phyloP scores from a whole-genome alignment of 2,888 invertebrate species.

The Conops quadrifasciatus region DNA sequence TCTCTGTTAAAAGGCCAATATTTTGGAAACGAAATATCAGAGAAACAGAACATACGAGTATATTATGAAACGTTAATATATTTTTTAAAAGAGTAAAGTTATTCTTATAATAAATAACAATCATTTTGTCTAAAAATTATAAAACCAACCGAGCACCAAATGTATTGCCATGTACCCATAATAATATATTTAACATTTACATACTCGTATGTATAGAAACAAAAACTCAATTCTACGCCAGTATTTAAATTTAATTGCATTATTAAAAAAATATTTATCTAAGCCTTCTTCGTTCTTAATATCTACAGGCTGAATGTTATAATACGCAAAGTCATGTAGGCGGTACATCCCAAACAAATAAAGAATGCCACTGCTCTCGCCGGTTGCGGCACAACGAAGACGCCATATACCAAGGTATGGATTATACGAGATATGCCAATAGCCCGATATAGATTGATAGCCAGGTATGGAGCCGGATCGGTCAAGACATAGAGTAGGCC shows the following conservation, averaged over 20 bases:
- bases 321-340: constrained; percentile 66
- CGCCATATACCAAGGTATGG: constrained; percentile 70
- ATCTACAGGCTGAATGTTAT: constrained; percentile 50
- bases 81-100: too few species aligned
- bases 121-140: neutral
- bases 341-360: constrained; percentile 63
- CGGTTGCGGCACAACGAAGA: constrained; percentile 68
- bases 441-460: constrained; percentile 68
- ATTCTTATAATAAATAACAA: too few species aligned
- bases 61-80: too few species aligned
- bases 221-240: too few species aligned
- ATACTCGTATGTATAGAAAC: too few species aligned
- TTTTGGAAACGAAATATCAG: too few species aligned
- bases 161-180: neutral
- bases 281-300: neutral
- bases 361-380: constrained; percentile 66
- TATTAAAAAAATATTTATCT: too few species aligned
- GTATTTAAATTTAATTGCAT: too few species aligned
- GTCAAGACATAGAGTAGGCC: constrained; percentile 68
- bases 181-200: too few species aligned
- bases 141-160: neutral
- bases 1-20: too few species aligned
- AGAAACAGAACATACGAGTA: too few species aligned
- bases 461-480: constrained; percentile 65
- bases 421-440: constrained; percentile 67